phyloP scores from a whole-genome alignment of 2,113 vertebrate genomes.

The Chamaetylas fuelleborni region DNA sequence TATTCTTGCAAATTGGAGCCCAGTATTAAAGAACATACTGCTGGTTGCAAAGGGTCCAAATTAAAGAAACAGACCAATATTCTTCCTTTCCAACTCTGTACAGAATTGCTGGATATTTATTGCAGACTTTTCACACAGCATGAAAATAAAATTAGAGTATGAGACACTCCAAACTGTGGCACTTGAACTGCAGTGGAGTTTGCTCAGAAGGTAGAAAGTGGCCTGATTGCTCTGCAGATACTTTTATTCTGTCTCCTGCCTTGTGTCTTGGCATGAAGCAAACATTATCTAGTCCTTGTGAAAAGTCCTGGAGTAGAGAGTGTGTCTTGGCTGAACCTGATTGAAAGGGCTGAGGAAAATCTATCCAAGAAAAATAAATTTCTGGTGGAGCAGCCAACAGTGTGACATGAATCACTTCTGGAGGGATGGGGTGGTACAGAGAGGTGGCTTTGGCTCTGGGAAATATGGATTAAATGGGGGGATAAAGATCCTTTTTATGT shows the following conservation, averaged over 20 bases:
- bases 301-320: not conserved
- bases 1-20: not conserved
- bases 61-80: not conserved
- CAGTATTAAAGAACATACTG: not conserved
- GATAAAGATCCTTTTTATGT: not conserved
- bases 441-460: not conserved
- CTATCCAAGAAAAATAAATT: constrained; percentile 8
- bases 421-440: not conserved
- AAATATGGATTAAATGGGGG: not conserved
- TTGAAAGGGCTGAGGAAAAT: not conserved
- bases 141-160: not conserved
- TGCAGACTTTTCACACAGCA: not conserved
- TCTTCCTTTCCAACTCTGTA: not conserved
- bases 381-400: not conserved
- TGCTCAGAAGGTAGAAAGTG: not conserved
- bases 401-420: not conserved
- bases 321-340: constrained; percentile 26
- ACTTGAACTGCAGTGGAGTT: not conserved
- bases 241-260: not conserved
- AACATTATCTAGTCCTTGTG: not conserved
- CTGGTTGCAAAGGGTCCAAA: not conserved
- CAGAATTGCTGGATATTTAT: not conserved
- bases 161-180: not conserved
- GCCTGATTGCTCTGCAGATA: not conserved
- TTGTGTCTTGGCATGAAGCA: not conserved